Conservation (phyloP, 2,888 invertebrate species). For the Chouioia cunea region DNA sequence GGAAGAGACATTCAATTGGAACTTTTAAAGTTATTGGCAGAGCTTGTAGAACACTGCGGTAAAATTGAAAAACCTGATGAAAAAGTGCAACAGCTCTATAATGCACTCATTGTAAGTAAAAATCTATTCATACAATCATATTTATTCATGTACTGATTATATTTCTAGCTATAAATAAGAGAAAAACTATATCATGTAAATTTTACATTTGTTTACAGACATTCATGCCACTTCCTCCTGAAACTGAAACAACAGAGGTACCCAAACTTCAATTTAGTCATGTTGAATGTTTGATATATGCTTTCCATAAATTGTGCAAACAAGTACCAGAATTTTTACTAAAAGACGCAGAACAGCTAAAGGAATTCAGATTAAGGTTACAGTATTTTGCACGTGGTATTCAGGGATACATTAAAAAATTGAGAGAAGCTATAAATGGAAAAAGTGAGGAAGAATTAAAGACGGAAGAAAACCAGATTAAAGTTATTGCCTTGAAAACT, state of each 20-base stretch:
- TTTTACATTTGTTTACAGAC: constrained; percentile 71
- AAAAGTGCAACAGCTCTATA: constrained; percentile 82
- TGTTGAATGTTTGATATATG: constrained; percentile 90
- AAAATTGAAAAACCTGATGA: constrained; percentile 80
- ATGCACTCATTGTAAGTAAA: constrained; percentile 80
- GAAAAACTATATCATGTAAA: constrained; percentile 7
- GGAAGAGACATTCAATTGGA: constrained; percentile 80
- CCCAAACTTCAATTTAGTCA: constrained; percentile 94
- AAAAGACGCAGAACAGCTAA: constrained; percentile 81
- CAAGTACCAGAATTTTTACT: constrained; percentile 83
- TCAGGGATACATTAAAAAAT: constrained; percentile 85
- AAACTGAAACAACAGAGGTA: constrained; percentile 74
- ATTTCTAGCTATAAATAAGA: constrained; percentile 7
- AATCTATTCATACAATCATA: constrained; percentile 8
- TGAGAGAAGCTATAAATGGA: constrained; percentile 76
- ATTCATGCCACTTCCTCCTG: constrained; percentile 90
- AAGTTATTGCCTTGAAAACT: constrained; percentile 86
- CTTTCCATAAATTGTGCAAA: constrained; percentile 81
- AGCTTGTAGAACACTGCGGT: constrained; percentile 84
- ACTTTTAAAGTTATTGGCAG: constrained; percentile 88
- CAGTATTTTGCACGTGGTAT: constrained; percentile 94
- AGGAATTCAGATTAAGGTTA: constrained; percentile 87
- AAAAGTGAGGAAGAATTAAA: constrained; percentile 81
- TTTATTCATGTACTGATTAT: neutral
- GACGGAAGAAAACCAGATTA: constrained; percentile 83